phyloP scores from a whole-genome alignment of 2,113 vertebrate genomes.

The Ictalurus furcatus region DNA sequence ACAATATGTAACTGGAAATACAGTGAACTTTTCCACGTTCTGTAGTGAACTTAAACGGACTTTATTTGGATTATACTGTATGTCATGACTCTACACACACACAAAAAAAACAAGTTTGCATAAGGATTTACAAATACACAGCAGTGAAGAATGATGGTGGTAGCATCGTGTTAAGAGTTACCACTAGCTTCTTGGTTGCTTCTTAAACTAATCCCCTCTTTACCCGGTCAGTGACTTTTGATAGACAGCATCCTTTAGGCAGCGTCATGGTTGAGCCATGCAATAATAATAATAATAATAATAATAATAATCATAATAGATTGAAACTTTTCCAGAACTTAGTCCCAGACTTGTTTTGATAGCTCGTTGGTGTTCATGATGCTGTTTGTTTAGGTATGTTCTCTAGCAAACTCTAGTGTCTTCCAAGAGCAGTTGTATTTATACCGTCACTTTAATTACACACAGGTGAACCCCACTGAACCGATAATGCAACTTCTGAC shows the following conservation, averaged over 20 bases:
- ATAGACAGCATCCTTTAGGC: neutral
- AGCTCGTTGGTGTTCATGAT: neutral
- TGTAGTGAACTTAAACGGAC: neutral
- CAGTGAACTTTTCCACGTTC: neutral
- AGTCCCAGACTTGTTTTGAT: neutral
- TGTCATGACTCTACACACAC: neutral
- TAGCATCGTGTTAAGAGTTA: neutral
- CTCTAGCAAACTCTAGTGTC: neutral
- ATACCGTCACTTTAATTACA: neutral
- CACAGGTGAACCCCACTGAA: neutral
- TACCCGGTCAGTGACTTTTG: neutral
- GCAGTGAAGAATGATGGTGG: constrained; percentile 9
- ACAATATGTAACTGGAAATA: neutral
- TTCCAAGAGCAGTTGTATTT: neutral
- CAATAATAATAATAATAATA: neutral
- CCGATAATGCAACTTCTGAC: neutral
- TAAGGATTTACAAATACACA: neutral
- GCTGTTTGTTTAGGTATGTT: neutral
- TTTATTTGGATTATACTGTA: neutral
- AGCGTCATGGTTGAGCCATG: neutral
- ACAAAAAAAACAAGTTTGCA: neutral
- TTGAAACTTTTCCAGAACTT: neutral
- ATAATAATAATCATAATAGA: neutral
- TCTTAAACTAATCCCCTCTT: neutral
- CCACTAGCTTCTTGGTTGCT: neutral